A percentile compares a stretch with the other conserved stretches of the same genome.
phyloP scores from a whole-genome alignment of 2,888 invertebrate species.

The Exocentrus adspersus region DNA sequence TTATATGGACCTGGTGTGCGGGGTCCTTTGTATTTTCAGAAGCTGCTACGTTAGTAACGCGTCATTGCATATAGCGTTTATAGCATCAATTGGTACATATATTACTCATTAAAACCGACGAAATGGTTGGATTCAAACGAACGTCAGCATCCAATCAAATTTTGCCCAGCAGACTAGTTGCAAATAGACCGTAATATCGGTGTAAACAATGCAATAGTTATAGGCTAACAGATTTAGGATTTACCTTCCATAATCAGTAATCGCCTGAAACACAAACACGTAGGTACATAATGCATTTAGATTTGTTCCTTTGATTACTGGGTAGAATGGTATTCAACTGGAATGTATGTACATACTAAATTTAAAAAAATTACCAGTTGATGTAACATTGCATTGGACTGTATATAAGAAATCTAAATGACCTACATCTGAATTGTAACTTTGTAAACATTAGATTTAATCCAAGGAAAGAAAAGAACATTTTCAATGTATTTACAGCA shows the following conservation, averaged over 20 bases:
- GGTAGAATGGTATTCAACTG: neutral
- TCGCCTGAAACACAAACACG: neutral
- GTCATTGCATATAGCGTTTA: neutral
- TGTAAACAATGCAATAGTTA: slow-evolving; percentile 1
- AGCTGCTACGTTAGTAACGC: too few relatives aligned
- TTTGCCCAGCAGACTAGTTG: neutral
- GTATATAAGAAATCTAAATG: too few relatives aligned
- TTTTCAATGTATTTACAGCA: neutral
- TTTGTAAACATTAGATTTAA: too few relatives aligned
- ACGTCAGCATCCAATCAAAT: neutral
- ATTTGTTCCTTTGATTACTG: neutral
- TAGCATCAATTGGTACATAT: neutral
- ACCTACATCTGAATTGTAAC: too few relatives aligned
- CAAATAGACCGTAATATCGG: slow-evolving; percentile 3
- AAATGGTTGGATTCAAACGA: neutral
- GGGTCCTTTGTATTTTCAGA: too few relatives aligned
- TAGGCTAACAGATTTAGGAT: slow-evolving; percentile 16
- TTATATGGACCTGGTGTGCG: too few relatives aligned
- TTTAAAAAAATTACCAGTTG: neutral
- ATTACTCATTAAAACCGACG: neutral
- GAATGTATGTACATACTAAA: neutral
- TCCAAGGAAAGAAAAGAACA: too few relatives aligned
- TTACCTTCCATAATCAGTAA: neutral
- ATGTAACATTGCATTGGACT: too few relatives aligned
- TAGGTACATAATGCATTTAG: neutral